These are phyloP conservation scores for Proctacanthus coquilletti DNA, from an alignment of 1,140 invertebrate genomes.

Conservation along the genomic window DNA sequence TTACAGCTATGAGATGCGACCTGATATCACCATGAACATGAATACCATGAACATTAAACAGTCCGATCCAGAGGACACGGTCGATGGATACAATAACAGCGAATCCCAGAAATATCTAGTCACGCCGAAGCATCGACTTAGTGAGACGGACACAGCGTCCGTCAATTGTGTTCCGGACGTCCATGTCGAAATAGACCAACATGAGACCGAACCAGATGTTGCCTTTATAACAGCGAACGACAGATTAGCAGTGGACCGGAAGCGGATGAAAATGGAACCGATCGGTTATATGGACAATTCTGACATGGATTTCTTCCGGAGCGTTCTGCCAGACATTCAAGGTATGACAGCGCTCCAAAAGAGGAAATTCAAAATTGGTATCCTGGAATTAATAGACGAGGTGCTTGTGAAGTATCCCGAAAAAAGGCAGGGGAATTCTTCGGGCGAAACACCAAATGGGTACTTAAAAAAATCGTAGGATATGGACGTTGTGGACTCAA, in stretches of 20 bases:
- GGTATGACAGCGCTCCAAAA: conserved; percentile 21
- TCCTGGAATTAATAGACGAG: conserved; percentile 25
- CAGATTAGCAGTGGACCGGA: conserved; percentile 12
- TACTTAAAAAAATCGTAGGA: not conserved
- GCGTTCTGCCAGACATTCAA: conserved; percentile 22
- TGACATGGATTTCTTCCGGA: conserved; percentile 28
- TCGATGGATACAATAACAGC: conserved; percentile 15
- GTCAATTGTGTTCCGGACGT: not conserved
- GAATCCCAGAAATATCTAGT: conserved; percentile 18
- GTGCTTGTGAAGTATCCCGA: conserved; percentile 20
- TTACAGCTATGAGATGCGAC: too few relatives aligned
- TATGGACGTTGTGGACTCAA: too few relatives aligned
- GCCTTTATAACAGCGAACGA: not conserved
- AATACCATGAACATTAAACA: too few relatives aligned
- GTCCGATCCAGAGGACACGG: not conserved
- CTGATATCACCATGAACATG: too few relatives aligned
- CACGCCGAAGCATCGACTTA: conserved; percentile 11
- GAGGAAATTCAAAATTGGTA: conserved; percentile 26
- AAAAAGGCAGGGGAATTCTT: not conserved
- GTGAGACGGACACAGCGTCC: conserved; percentile 1
- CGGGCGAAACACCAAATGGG: not conserved
- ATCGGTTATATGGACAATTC: conserved; percentile 14
- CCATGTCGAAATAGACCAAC: not conserved
- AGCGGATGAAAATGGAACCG: conserved; percentile 7
- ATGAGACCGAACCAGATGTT: conserved; percentile 17